A percentile compares a stretch with the other conserved stretches of the same genome.
These are phyloP conservation scores for Maconellicoccus hirsutus DNA, from an alignment of 1,140 invertebrate species.

Conservation along the genomic window DNA sequence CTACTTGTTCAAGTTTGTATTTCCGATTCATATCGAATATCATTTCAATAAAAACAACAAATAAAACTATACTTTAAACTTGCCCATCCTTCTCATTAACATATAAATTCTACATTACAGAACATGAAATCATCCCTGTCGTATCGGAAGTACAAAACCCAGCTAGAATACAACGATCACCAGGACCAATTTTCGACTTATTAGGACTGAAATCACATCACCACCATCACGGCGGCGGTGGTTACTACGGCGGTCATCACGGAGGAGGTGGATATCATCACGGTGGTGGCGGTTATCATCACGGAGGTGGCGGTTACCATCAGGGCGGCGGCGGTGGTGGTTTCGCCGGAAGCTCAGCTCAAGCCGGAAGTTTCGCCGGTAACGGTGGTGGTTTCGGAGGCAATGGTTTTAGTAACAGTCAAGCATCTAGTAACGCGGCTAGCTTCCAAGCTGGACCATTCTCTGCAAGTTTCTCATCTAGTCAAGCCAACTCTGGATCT, in stretches of 20 bases:
- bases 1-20: too few relatives aligned
- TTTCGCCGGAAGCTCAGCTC: neutral
- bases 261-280: neutral
- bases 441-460: conserved; percentile 2
- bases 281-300: neutral
- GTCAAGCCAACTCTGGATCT: neutral
- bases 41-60: too few relatives aligned
- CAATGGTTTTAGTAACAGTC: neutral
- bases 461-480: neutral
- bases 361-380: neutral
- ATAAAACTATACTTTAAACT: too few relatives aligned
- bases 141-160: neutral
- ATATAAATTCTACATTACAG: neutral
- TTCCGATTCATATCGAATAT: too few relatives aligned
- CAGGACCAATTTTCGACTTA: neutral
- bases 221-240: neutral
- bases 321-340: neutral
- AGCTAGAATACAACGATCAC: neutral
- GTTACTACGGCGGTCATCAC: neutral
- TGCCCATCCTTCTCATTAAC: too few relatives aligned
- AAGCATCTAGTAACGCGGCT: neutral
- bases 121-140: neutral
- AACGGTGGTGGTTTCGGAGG: neutral
- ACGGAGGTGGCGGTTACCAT: neutral
- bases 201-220: neutral